Conservation (phyloP, 2,888 invertebrate species). For the Abrostola triplasia region DNA sequence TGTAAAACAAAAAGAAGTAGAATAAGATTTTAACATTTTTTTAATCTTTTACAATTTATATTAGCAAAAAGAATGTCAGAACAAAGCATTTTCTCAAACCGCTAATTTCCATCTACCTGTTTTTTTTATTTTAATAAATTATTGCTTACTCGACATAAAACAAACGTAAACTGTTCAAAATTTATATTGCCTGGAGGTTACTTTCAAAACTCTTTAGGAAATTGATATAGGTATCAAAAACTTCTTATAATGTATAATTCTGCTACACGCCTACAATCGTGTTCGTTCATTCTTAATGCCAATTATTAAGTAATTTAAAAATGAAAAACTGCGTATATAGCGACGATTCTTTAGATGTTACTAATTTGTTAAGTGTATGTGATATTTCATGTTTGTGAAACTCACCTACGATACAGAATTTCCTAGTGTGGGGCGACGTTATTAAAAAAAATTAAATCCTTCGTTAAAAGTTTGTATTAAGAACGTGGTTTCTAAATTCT, state of each 20-base stretch:
- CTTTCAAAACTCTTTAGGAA: background rate
- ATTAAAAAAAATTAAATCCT: too few relatives aligned
- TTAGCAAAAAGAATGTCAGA: conserved; percentile 4
- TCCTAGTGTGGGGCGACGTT: too few relatives aligned
- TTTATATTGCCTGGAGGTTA: background rate
- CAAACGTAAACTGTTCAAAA: conserved; percentile 4
- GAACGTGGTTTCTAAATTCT: too few relatives aligned
- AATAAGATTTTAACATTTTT: conserved; percentile 6
- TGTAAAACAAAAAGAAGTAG: background rate
- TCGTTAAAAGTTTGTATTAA: too few relatives aligned
- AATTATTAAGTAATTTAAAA: too few relatives aligned
- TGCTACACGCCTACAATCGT: background rate
- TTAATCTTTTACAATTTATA: conserved; percentile 1
- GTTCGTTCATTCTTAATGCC: background rate
- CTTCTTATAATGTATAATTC: background rate
- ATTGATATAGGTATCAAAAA: background rate
- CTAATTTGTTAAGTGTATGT: too few relatives aligned
- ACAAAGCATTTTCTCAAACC: conserved; percentile 7
- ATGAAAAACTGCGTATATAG: too few relatives aligned
- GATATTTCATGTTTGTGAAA: too few relatives aligned
- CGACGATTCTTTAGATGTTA: too few relatives aligned
- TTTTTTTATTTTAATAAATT: background rate
- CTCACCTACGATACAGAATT: too few relatives aligned
- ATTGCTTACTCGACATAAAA: background rate
- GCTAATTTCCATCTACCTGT: background rate